A percentile compares a stretch with the other conserved stretches of the same genome.
These are phyloP conservation scores for Rhingia rostrata DNA, from an alignment of 2,888 invertebrate genomes.

Conservation along the genomic window DNA sequence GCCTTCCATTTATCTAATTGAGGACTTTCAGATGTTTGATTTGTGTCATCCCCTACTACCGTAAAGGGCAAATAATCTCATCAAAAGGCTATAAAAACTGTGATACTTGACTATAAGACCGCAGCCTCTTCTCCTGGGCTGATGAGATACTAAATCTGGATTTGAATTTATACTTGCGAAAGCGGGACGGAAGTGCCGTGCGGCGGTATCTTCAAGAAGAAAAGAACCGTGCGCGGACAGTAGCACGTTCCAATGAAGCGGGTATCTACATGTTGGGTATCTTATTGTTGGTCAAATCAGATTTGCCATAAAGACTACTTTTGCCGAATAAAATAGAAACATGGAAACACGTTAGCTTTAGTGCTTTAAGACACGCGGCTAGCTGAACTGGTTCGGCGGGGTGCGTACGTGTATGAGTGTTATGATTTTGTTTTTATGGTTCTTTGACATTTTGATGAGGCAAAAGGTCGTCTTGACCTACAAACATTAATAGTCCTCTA, in stretches of 20 bases:
- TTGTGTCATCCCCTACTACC: constrained; percentile 53
- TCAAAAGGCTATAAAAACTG: constrained; percentile 67
- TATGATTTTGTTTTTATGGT: constrained; percentile 43
- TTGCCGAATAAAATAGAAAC: constrained; percentile 19
- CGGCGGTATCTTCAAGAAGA: constrained; percentile 31
- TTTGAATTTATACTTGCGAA: constrained; percentile 56
- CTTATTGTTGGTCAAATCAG: constrained; percentile 45
- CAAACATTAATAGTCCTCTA: constrained; percentile 15
- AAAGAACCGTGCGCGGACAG: constrained; percentile 54
- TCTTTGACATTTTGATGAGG: constrained; percentile 58
- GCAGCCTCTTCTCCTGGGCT: constrained; percentile 1
- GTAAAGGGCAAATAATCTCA: constrained; percentile 52
- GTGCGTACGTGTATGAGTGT: constrained; percentile 50
- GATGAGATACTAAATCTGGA: background rate
- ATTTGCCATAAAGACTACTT: constrained; percentile 60
- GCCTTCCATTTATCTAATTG: constrained; percentile 66
- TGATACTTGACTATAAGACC: constrained; percentile 45
- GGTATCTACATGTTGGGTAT: background rate
- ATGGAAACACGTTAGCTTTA: constrained; percentile 1
- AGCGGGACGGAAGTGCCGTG: constrained; percentile 30
- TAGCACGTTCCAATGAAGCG: constrained; percentile 54
- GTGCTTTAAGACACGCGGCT: constrained; percentile 13
- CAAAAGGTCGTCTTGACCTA: constrained; percentile 46
- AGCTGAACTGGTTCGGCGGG: constrained; percentile 36
- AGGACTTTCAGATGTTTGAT: constrained; percentile 48